A percentile compares a stretch with the other conserved stretches of the same genome.
phyloP scores from a whole-genome alignment of 1,140 invertebrate genomes.

The Tetragnatha versicolor region DNA sequence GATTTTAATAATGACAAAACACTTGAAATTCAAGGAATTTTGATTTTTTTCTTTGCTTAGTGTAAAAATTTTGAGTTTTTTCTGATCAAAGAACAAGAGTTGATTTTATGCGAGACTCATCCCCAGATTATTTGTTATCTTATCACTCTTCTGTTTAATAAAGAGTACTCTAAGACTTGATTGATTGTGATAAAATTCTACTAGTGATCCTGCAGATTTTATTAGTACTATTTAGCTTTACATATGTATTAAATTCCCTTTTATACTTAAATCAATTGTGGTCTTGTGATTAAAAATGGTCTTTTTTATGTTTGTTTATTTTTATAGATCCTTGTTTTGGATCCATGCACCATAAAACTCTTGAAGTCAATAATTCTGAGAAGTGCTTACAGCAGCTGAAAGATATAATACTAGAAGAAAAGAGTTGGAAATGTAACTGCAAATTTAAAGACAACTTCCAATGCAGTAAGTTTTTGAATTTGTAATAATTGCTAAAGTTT shows the following conservation, averaged over 20 bases:
- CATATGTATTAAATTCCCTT: neutral
- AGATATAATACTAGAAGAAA: neutral
- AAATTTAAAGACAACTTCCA: neutral
- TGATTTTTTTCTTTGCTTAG: neutral
- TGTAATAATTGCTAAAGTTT: neutral
- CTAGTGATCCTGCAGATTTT: neutral
- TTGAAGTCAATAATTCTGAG: conserved; percentile 4
- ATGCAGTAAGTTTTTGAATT: neutral
- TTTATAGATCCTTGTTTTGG: conserved; percentile 3
- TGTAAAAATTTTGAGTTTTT: neutral
- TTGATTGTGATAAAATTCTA: neutral
- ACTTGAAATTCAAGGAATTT: no score
- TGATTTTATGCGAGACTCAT: neutral
- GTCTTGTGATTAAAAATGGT: neutral
- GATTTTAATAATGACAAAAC: no score
- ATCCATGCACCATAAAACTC: conserved; percentile 6
- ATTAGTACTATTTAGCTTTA: neutral
- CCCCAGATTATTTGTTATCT: neutral
- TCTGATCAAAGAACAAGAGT: neutral
- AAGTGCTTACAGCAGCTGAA: conserved; percentile 10
- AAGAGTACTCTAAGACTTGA: neutral
- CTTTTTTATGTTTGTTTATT: neutral
- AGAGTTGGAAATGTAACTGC: neutral
- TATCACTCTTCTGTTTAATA: neutral
- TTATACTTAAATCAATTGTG: neutral